Evolutionary conservation across 2,888 invertebrate genomes (phyloP).

Genomic region (Acanthosoma haemorrhoidale): DNA sequence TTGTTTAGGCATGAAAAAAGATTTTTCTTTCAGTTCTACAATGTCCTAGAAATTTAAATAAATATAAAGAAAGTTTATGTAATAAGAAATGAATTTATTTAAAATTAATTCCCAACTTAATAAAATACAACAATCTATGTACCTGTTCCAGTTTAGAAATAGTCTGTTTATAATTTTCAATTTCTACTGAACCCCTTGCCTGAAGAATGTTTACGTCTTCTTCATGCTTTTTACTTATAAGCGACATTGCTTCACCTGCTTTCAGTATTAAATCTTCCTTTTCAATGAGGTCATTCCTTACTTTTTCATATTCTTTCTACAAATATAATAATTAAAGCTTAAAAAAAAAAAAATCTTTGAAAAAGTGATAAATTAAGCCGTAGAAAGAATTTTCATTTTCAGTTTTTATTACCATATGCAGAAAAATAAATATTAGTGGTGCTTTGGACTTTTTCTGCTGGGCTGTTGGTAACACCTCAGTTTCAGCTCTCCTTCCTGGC

Average conservation of each 20-base stretch:
- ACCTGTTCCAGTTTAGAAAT: constrained; percentile 27
- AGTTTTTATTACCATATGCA: no score
- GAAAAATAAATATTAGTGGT: no score
- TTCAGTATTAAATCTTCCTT: constrained; percentile 80
- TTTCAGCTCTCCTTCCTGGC: no score
- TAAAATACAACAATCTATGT: background rate
- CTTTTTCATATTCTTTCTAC: constrained; percentile 60
- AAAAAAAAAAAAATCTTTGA: background rate
- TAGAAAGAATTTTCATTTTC: no score
- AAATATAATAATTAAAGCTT: constrained; percentile 15
- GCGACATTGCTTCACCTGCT: constrained; percentile 75
- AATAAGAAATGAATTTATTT: background rate
- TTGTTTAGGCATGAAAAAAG: constrained; percentile 10
- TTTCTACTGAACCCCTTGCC: background rate
- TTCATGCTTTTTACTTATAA: constrained; percentile 61
- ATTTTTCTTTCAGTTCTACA: constrained; percentile 26
- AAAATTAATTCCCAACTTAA: background rate
- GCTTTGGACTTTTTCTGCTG: no score
- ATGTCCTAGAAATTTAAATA: constrained; percentile 26
- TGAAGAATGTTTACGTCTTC: constrained; percentile 44
- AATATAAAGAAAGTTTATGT: background rate
- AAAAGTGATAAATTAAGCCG: background rate
- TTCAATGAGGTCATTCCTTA: constrained; percentile 69
- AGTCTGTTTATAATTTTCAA: background rate
- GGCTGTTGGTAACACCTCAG: no score